Conservation (phyloP, 2,888 invertebrate genomes). For the Antheraea assamensis region DNA sequence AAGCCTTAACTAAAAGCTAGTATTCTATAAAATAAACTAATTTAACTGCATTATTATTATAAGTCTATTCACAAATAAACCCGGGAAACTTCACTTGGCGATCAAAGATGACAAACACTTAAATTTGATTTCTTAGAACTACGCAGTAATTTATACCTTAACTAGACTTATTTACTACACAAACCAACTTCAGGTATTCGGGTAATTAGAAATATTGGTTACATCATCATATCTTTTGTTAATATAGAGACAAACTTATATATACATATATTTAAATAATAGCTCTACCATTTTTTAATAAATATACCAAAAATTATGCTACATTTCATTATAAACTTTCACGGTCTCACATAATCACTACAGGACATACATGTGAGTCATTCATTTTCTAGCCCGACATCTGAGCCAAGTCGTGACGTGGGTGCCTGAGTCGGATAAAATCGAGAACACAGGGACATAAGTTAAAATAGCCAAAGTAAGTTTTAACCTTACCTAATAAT, state of each 20-base stretch:
- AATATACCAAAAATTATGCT: neutral
- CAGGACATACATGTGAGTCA: neutral
- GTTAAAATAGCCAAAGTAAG: neutral
- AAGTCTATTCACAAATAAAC: neutral
- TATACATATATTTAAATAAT: too few relatives aligned
- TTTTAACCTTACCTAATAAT: neutral
- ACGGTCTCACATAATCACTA: neutral
- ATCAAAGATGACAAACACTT: too few relatives aligned
- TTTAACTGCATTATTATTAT: neutral
- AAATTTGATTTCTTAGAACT: too few relatives aligned
- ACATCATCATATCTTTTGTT: too few relatives aligned
- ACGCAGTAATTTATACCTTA: too few relatives aligned
- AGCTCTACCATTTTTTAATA: neutral
- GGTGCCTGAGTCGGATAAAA: neutral
- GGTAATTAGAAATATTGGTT: too few relatives aligned
- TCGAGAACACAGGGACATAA: neutral
- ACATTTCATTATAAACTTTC: slow-evolving; percentile 2
- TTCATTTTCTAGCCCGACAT: neutral
- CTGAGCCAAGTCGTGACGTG: neutral
- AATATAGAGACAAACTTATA: too few relatives aligned
- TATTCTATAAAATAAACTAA: neutral
- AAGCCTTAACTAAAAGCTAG: too few relatives aligned
- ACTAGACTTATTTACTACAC: too few relatives aligned
- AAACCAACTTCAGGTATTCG: too few relatives aligned
- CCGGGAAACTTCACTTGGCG: neutral